These are phyloP conservation scores for Nothobranchius kuhntae DNA, from an alignment of 2,113 vertebrate species.

Conservation along the genomic window DNA sequence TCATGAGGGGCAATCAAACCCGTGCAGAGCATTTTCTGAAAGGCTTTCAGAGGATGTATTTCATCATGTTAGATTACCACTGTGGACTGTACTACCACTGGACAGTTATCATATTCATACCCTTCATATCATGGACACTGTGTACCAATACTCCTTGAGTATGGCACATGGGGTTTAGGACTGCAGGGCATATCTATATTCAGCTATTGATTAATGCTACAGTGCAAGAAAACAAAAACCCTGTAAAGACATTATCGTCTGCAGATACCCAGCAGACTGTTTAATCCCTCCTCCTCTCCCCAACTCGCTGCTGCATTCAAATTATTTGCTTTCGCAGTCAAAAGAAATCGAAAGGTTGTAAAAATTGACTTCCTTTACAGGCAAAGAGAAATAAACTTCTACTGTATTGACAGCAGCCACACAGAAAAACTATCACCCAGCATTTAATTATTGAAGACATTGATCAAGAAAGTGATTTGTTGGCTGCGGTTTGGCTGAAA, in stretches of 20 bases:
- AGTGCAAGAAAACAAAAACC: slow-evolving; percentile 46
- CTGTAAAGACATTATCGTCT: slow-evolving; percentile 58
- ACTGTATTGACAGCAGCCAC: slow-evolving; percentile 79
- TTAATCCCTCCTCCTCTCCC: slow-evolving; percentile 59
- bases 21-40: slow-evolving; percentile 62
- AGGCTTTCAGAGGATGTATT: slow-evolving; percentile 68
- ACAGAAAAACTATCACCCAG: slow-evolving; percentile 79
- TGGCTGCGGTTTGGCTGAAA: slow-evolving; percentile 72
- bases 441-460: slow-evolving; percentile 85
- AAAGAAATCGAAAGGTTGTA: slow-evolving; percentile 84
- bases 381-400: slow-evolving; percentile 79
- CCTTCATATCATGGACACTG: slow-evolving; percentile 23
- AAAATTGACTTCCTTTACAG: slow-evolving; percentile 88
- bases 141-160: slow-evolving; percentile 37
- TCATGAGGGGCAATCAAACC: slow-evolving; percentile 63
- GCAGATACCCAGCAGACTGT: slow-evolving; percentile 60
- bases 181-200: slow-evolving; percentile 68
- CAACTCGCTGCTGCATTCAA: slow-evolving; percentile 67
- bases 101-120: slow-evolving; percentile 54
- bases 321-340: slow-evolving; percentile 80
- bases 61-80: slow-evolving; percentile 64
- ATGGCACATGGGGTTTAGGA: slow-evolving; percentile 30
- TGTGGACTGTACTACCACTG: slow-evolving; percentile 43
- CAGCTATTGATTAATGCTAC: slow-evolving; percentile 69
- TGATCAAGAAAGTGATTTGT: slow-evolving; percentile 83